Conservation (phyloP, 2,888 invertebrate species). For the Drosophila stalkeri region DNA sequence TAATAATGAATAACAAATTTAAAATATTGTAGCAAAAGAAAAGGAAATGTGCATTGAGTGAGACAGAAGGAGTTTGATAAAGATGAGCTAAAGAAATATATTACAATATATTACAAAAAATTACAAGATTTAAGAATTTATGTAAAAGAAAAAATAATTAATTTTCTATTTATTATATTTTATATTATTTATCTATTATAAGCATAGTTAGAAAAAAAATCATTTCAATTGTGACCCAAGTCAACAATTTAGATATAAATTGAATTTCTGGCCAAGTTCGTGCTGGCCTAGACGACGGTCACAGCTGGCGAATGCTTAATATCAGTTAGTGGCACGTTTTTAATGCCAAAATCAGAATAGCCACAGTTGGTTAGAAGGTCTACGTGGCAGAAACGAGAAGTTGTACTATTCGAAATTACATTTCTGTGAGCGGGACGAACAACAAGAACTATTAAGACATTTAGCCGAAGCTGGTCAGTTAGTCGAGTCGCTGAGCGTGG, state of each 20-base stretch:
- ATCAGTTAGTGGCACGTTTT: constrained; percentile 59
- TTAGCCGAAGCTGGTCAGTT: constrained; percentile 30
- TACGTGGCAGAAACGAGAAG: constrained; percentile 37
- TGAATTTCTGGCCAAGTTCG: background rate
- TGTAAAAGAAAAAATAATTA: too few species aligned
- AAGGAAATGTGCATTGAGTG: too few species aligned
- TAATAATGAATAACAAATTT: background rate
- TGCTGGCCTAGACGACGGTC: constrained; percentile 11
- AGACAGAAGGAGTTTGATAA: too few species aligned
- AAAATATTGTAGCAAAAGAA: too few species aligned
- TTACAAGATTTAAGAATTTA: too few species aligned
- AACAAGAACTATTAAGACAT: constrained; percentile 62
- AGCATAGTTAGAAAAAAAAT: background rate
- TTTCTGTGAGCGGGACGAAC: background rate
- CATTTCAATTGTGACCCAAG: too few species aligned
- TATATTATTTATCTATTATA: background rate
- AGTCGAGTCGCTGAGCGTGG: background rate
- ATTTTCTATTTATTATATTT: background rate
- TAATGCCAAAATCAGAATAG: constrained; percentile 43
- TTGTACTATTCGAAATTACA: constrained; percentile 2
- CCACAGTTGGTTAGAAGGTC: constrained; percentile 37
- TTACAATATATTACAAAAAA: too few species aligned
- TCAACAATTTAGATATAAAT: background rate
- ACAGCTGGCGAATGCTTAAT: constrained; percentile 65
- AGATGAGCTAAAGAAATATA: too few species aligned